phyloP scores from a whole-genome alignment of 2,113 vertebrate genomes.

The Larimichthys crocea region DNA sequence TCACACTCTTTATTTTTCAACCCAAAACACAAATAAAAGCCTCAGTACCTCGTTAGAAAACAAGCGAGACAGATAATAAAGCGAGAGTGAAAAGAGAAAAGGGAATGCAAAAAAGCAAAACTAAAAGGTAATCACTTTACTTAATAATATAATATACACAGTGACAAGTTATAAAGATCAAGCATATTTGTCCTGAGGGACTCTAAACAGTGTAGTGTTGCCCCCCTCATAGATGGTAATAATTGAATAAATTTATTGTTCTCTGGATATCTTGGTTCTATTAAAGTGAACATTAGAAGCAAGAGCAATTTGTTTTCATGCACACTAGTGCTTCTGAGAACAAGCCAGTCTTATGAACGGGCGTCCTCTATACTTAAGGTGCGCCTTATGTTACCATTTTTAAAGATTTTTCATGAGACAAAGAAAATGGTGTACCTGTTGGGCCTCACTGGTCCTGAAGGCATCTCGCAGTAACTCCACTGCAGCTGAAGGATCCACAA shows the following conservation, averaged over 20 bases:
- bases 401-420: not conserved
- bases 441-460: slow-evolving; percentile 91
- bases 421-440: slow-evolving; percentile 87
- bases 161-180: too few relatives aligned
- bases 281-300: too few relatives aligned
- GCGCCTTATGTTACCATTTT: not conserved
- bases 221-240: not conserved
- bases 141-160: too few relatives aligned
- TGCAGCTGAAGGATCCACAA: slow-evolving; percentile 93
- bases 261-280: too few relatives aligned
- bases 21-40: slow-evolving; percentile 14
- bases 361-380: too few relatives aligned
- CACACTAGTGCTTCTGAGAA: too few relatives aligned
- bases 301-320: not conserved
- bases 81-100: not conserved
- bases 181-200: too few relatives aligned
- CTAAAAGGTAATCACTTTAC: not conserved
- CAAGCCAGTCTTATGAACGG: too few relatives aligned
- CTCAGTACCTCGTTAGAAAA: not conserved
- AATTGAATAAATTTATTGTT: not conserved
- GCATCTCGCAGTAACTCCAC: slow-evolving; percentile 93
- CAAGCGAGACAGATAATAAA: not conserved
- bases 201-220: too few relatives aligned
- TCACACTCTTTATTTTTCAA: not conserved
- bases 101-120: not conserved